Base-by-base conservation (phyloP, 2,113 vertebrate genomes). In the Perccottus glenii region DNA sequence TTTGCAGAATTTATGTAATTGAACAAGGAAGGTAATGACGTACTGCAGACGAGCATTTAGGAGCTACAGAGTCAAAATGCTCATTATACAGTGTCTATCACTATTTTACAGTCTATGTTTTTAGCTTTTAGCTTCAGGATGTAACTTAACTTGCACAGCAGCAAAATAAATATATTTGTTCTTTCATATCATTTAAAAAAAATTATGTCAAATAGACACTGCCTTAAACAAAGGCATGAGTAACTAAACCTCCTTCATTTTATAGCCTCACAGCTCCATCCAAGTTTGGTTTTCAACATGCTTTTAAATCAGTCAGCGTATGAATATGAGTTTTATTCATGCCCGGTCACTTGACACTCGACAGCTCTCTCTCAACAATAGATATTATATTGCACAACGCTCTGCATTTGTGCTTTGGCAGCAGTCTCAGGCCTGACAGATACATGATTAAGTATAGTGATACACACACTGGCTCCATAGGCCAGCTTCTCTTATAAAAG, bases 261-360 rank as follows among this genome's bases (percentile, higher is more conserved):
- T 56, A 58, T 33, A 4, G 27, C 47, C 60, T 73, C 62, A 55
- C 63, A 77, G 67, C 73, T 32, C 11, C 9, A 5, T 16, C 49
- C 36, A 62, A 64, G 59, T 61, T 66, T 49, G 44, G 33, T 66
- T 87, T 78, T 85, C 56, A 80, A 27, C 73, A 49, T 73, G 36
- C 55, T 78, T 83, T 85, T 75, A 78, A 75, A 85, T 83, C 73
- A 77, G n/a, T 79, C 80, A 75, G 60, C 73, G 50, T 40, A 15
- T 55, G 12, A 81, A 80, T 57, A 65, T 64, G 8, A 58, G 67
- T 67, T 73, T 59, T 73, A 74, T 72, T 78, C 53, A 60, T 56
- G 57, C 65, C 60, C 14, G 27, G 64, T 70, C 55, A 66, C 64
- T 78, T 75, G 76, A 72, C 19, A 43, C 73, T 19, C 49, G 81